phyloP scores from a whole-genome alignment of 1,140 invertebrate species.

The Orchestia grillus region DNA sequence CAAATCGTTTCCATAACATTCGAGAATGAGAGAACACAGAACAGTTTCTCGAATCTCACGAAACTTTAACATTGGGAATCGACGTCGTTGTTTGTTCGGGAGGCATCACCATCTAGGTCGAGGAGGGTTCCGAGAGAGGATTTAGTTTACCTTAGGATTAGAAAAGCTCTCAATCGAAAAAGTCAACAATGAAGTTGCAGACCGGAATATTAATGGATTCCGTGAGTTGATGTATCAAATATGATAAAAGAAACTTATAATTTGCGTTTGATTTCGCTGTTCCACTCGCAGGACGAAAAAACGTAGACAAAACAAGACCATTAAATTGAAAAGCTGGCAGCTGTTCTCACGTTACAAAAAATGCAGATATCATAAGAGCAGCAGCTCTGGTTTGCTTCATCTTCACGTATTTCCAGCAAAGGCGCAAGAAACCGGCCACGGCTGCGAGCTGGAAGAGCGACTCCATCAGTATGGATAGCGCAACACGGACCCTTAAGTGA shows the following conservation, averaged over 20 bases:
- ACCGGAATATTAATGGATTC: neutral
- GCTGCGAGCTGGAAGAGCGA: neutral
- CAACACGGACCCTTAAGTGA: neutral
- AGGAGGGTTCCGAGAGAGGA: neutral
- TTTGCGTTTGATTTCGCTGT: neutral
- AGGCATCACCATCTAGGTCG: neutral
- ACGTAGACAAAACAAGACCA: neutral
- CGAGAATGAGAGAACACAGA: neutral
- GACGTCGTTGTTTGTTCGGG: neutral
- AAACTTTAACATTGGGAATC: neutral
- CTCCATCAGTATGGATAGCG: neutral
- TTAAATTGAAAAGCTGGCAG: neutral
- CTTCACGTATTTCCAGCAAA: neutral
- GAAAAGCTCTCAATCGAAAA: neutral
- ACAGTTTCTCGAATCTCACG: neutral
- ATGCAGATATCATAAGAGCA: neutral
- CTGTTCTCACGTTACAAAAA: neutral
- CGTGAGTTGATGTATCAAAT: neutral
- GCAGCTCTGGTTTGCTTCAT: neutral
- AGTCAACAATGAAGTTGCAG: neutral
- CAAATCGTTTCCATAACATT: neutral
- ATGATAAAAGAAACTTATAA: neutral
- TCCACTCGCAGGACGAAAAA: neutral
- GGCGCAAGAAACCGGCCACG: neutral
- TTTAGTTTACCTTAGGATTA: neutral